Conservation (phyloP, 2,113 vertebrate species). For the Hippocampus mohnikei region DNA sequence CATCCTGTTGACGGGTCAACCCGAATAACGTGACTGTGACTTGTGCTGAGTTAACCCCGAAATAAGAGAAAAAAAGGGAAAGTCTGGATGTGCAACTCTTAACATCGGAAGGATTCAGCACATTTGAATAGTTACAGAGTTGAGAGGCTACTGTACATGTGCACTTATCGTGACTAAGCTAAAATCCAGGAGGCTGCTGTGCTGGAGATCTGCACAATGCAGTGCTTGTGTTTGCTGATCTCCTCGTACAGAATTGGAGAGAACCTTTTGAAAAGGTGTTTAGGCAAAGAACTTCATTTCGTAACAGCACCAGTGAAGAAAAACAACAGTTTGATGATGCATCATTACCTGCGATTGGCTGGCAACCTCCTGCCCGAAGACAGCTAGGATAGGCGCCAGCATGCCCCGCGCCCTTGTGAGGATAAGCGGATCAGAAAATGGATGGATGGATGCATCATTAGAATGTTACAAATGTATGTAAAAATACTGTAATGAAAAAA, state of each 20-base stretch:
- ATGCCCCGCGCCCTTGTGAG: no score
- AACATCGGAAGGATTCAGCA: constrained; percentile 48
- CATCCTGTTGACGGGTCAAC: constrained; percentile 60
- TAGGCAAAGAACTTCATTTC: neutral
- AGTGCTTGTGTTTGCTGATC: constrained; percentile 12
- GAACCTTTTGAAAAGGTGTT: constrained; percentile 4
- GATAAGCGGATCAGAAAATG: no score
- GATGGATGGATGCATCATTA: neutral
- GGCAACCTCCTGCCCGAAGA: no score
- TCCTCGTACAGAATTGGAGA: constrained; percentile 4
- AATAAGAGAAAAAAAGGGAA: constrained; percentile 43
- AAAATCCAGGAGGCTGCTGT: neutral
- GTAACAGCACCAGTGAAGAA: neutral
- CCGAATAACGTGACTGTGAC: constrained; percentile 52
- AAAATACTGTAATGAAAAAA: neutral
- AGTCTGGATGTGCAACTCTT: constrained; percentile 32
- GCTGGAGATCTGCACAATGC: neutral
- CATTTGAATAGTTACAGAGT: constrained; percentile 51
- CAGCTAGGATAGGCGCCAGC: no score
- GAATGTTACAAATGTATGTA: neutral
- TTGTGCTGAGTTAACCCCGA: constrained; percentile 15
- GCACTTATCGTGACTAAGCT: constrained; percentile 46
- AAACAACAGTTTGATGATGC: neutral
- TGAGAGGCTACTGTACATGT: constrained; percentile 41
- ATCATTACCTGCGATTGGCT: no score